Evolutionary conservation across 2,113 vertebrate species (phyloP).

Genomic region (Regulus satrapa): DNA sequence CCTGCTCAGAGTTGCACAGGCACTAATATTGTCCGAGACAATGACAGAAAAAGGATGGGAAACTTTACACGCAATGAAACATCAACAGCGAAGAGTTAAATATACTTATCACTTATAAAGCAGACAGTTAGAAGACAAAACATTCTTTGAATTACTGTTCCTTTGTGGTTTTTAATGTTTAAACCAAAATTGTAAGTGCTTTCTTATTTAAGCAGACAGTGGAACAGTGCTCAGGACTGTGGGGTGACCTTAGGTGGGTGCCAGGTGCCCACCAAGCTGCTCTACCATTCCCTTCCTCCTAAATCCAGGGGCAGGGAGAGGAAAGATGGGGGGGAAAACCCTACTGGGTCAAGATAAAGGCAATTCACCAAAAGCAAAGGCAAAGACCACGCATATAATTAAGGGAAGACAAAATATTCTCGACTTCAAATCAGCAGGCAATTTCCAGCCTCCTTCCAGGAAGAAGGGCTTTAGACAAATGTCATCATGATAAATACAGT

Average conservation of each 20-base stretch:
- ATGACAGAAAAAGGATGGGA: neutral
- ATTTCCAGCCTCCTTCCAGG: neutral
- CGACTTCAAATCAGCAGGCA: neutral
- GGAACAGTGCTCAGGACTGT: neutral
- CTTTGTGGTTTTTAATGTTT: neutral
- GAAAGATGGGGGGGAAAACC: neutral
- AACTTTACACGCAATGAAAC: neutral
- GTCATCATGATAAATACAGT: neutral
- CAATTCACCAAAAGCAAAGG: neutral
- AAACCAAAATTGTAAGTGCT: neutral
- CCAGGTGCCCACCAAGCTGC: neutral
- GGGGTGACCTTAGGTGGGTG: neutral
- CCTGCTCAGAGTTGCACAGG: neutral
- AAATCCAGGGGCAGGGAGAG: neutral
- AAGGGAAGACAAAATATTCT: neutral
- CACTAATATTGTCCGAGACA: neutral
- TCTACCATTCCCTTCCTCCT: neutral
- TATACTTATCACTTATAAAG: neutral
- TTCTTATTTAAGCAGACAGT: neutral
- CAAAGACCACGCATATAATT: accelerated
- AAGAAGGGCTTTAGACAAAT: neutral
- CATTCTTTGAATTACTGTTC: neutral
- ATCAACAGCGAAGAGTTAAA: neutral
- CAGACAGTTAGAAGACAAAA: neutral
- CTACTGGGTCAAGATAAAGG: neutral